phyloP scores from a whole-genome alignment of 2,113 vertebrate species.

The Nerophis ophidion region DNA sequence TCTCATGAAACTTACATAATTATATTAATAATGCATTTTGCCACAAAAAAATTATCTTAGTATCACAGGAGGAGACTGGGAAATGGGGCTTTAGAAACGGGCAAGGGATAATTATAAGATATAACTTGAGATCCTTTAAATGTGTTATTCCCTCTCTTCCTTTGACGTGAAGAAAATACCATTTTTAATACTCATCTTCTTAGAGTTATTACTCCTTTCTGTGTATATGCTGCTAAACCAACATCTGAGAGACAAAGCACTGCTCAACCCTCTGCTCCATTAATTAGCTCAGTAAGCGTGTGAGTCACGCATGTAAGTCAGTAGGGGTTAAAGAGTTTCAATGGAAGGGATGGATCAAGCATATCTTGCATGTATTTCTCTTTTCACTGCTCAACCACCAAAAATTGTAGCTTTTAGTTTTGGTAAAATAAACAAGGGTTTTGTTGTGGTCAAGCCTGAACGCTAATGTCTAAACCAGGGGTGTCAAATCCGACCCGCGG shows the following conservation, averaged over 20 bases:
- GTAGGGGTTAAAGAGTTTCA: constrained; percentile 37
- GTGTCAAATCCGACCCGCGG: no score
- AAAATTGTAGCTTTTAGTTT: no score
- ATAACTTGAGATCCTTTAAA: no score
- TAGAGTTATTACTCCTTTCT: neutral
- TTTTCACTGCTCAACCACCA: no score
- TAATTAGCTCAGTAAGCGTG: constrained; percentile 57
- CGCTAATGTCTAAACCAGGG: neutral
- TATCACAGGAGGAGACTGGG: no score
- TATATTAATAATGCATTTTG: no score
- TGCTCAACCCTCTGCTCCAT: constrained; percentile 50
- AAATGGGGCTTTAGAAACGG: no score
- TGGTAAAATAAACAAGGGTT: neutral
- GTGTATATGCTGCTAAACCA: neutral
- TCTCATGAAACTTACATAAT: neutral
- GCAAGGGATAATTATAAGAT: no score
- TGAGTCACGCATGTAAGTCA: constrained; percentile 47
- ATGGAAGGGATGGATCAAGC: neutral
- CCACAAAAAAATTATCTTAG: no score
- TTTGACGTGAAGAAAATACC: no score
- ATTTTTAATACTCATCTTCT: neutral
- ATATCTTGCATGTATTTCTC: neutral
- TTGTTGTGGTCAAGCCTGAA: neutral
- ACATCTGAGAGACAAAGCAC: constrained; percentile 33
- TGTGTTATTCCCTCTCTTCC: no score